Percentiles rank a stretch among this genome's conserved stretches.
phyloP scores from a whole-genome alignment of 2,888 invertebrate genomes.

The Heliconius hortense region DNA sequence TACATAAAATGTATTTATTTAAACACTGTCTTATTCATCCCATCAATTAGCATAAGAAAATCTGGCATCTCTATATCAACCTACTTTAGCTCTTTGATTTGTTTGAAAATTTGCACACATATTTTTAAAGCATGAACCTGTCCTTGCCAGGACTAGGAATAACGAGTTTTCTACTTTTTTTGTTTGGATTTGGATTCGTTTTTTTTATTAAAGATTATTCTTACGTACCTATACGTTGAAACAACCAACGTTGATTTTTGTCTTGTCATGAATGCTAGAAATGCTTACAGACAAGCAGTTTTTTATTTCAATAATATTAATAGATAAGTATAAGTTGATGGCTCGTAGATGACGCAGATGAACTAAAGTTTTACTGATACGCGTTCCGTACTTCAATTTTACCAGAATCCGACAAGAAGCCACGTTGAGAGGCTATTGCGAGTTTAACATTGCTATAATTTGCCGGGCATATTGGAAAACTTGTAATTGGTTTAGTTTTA shows the following conservation, averaged over 20 bases:
- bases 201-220: neutral
- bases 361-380: slow-evolving; percentile 45
- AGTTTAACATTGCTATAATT: slow-evolving; percentile 75
- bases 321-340: neutral
- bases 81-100: neutral
- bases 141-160: neutral
- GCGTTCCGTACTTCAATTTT: slow-evolving; percentile 59
- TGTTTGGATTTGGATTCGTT: neutral
- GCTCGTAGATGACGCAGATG: slow-evolving; percentile 31
- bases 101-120: neutral
- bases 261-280: neutral
- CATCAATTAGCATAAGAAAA: neutral
- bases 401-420: slow-evolving; percentile 60
- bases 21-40: neutral
- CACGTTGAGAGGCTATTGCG: slow-evolving; percentile 62
- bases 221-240: too few species aligned
- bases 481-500: slow-evolving; percentile 79
- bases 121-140: neutral
- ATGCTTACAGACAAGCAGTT: neutral
- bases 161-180: neutral
- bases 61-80: neutral
- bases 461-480: slow-evolving; percentile 76
- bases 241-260: neutral
- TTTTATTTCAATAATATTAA: neutral
- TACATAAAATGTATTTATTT: neutral